Conservation (phyloP, 2,888 invertebrate genomes). For the Eugnorisma glareosa region DNA sequence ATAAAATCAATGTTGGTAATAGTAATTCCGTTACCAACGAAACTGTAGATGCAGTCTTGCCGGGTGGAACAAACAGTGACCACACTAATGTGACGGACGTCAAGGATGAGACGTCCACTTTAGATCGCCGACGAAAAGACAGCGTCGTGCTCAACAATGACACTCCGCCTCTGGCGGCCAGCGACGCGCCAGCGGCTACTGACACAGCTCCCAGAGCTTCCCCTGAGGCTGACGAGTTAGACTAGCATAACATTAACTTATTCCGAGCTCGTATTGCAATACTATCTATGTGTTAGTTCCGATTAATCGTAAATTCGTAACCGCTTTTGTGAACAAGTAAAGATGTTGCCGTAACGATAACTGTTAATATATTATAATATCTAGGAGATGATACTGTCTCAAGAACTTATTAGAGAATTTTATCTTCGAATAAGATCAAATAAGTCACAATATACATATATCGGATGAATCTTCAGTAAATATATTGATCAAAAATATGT, state of each 20-base stretch:
- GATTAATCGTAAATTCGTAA: conserved; percentile 73
- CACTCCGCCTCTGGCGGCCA: conserved; percentile 70
- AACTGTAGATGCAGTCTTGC: conserved; percentile 64
- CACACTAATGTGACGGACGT: conserved; percentile 64
- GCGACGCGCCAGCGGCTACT: conserved; percentile 50
- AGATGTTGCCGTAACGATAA: conserved; percentile 69
- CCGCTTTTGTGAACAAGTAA: conserved; percentile 78
- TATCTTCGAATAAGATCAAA: conserved; percentile 65
- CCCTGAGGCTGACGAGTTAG: conserved; percentile 84
- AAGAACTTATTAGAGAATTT: conserved; percentile 62
- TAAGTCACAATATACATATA: conserved; percentile 69
- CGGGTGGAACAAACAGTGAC: conserved; percentile 68
- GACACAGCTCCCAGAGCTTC: conserved; percentile 78
- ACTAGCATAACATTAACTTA: conserved; percentile 78
- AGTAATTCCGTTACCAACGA: conserved; percentile 69
- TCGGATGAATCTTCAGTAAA: conserved; percentile 67
- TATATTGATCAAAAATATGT: conserved; percentile 68
- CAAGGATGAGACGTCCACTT: conserved; percentile 75
- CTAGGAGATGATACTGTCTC: conserved; percentile 61
- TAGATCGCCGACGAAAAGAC: conserved; percentile 85
- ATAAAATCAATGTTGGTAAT: conserved; percentile 69
- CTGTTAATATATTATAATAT: conserved; percentile 65
- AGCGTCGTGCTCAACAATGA: conserved; percentile 67
- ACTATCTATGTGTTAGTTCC: conserved; percentile 72
- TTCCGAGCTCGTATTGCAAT: conserved; percentile 72